These are phyloP conservation scores for Boloria selene DNA, from an alignment of 2,888 invertebrate genomes.

Conservation along the genomic window DNA sequence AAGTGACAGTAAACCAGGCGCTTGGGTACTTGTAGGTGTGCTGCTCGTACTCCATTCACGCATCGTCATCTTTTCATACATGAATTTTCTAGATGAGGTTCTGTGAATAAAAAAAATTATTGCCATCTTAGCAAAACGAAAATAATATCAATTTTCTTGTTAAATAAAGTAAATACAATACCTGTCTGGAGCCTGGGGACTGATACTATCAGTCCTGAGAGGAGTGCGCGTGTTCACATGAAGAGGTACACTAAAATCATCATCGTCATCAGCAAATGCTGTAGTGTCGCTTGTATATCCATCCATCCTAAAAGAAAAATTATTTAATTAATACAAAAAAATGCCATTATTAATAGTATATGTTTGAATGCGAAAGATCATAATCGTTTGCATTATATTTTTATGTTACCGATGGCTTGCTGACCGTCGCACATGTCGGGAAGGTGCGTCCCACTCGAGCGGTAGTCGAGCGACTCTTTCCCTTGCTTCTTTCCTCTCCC, in stretches of 20 bases:
- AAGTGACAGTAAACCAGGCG: conserved; percentile 74
- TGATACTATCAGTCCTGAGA: conserved; percentile 69
- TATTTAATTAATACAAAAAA: neutral
- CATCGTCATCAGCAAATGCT: conserved; percentile 89
- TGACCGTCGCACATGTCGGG: conserved; percentile 74
- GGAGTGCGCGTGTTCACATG: conserved; percentile 84
- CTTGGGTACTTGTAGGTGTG: conserved; percentile 63
- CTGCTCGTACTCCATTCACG: conserved; percentile 75
- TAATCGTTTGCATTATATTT: neutral
- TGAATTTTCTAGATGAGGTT: conserved; percentile 79
- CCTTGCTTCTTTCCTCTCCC: conserved; percentile 88
- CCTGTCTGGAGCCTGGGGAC: conserved; percentile 78
- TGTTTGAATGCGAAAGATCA: too few species aligned
- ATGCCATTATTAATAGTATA: too few species aligned
- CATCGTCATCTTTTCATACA: conserved; percentile 80
- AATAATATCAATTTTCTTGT: neutral
- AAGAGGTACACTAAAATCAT: conserved; percentile 86
- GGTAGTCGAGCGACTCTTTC: conserved; percentile 87
- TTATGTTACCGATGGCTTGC: conserved; percentile 74
- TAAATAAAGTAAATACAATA: conserved; percentile 39
- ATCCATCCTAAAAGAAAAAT: conserved; percentile 79
- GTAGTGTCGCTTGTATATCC: conserved; percentile 91
- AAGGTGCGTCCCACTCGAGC: conserved; percentile 83
- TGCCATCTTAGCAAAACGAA: neutral
- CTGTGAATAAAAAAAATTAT: conserved; percentile 47